A percentile compares a stretch with the other conserved stretches of the same genome.
These are phyloP conservation scores for Anomalospiza imberbis DNA, from an alignment of 2,797 vertebrate species.

Conservation along the genomic window DNA sequence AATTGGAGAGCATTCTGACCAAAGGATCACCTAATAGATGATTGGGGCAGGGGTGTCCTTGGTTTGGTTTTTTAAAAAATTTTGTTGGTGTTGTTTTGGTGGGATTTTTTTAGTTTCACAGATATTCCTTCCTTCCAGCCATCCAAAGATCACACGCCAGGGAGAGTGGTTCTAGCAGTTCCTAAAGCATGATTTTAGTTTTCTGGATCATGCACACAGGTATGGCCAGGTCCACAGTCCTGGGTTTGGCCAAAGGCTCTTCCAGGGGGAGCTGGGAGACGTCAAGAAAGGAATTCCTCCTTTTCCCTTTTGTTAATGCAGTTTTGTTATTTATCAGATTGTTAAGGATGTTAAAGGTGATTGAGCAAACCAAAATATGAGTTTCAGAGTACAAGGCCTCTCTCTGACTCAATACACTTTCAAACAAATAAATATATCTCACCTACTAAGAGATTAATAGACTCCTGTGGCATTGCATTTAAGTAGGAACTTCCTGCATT, in stretches of 20 bases:
- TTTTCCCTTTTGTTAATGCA: neutral
- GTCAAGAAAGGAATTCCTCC: neutral
- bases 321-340: neutral
- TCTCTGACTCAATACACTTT: neutral
- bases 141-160: neutral
- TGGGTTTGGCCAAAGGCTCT: neutral
- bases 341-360: neutral
- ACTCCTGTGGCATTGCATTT: neutral
- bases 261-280: accelerated
- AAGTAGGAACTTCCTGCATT: neutral
- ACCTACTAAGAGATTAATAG: neutral
- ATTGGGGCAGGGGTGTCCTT: accelerated
- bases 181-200: neutral
- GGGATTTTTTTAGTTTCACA: neutral
- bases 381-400: neutral
- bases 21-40: neutral
- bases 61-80: accelerated
- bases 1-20: neutral
- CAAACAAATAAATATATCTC: neutral
- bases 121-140: neutral
- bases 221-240: too few relatives aligned
- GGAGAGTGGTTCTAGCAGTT: neutral
- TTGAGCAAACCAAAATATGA: neutral
- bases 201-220: neutral
- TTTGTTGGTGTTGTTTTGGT: neutral